Evolutionary conservation across 2,113 vertebrate genomes (phyloP).

Genomic region (Chloroceryle aenea): DNA sequence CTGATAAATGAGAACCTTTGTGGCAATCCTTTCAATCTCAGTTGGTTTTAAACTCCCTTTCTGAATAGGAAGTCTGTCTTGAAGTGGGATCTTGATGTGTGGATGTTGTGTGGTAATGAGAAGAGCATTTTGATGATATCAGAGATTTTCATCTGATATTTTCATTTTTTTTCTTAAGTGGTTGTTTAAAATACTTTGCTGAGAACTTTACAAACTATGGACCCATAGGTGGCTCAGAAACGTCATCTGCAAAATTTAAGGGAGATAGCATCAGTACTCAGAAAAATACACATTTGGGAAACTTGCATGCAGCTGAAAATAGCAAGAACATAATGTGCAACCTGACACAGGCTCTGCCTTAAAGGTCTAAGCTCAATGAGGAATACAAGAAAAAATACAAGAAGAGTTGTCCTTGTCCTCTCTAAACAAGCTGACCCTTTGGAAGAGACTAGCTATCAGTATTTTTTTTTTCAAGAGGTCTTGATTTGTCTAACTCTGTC

Average conservation of each 20-base stretch:
- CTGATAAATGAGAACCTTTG: background rate
- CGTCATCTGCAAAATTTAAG: background rate
- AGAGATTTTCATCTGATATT: no score
- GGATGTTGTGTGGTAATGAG: background rate
- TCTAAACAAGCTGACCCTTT: background rate
- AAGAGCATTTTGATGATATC: background rate
- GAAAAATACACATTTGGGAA: background rate
- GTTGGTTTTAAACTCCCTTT: background rate
- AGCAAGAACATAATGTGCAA: background rate
- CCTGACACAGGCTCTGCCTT: background rate
- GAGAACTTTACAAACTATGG: background rate
- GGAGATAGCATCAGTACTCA: background rate
- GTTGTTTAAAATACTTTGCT: background rate
- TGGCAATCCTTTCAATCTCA: background rate
- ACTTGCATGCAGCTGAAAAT: background rate
- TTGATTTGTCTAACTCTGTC: conserved; percentile 41
- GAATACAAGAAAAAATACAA: background rate
- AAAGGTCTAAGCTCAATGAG: background rate
- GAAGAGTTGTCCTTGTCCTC: background rate
- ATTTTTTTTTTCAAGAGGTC: background rate
- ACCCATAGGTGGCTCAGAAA: background rate
- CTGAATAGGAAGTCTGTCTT: background rate
- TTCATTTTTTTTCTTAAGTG: background rate
- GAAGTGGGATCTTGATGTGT: background rate
- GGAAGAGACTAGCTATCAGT: background rate